Base-by-base conservation (phyloP, 2,797 vertebrate genomes). In the Alcedo atthis region DNA sequence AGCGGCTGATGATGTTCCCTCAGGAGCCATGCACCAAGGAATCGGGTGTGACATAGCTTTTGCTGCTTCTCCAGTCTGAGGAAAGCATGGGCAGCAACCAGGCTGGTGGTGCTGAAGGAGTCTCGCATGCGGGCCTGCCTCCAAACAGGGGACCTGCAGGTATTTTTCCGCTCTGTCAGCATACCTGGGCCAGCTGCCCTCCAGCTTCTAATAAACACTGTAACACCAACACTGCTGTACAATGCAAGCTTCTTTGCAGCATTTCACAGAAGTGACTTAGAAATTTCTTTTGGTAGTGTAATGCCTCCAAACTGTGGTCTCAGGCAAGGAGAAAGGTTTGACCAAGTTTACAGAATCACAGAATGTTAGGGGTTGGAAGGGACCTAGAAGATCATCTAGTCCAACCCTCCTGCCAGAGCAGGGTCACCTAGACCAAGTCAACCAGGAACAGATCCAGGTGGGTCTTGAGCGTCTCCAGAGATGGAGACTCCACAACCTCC, bases 121-220 rank as follows among this genome's bases (percentile, higher is more conserved):
- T 15, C 76, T 88, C 86, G 77, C 64, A 53, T 28, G 54, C 2
- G 0, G 95, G 95, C 77, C 51, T 8, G 35, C 6, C 81, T 82
- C 78, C 96, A 49, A 66, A 46, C 75, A 86, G 86, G 91, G 85
- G 83, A 93, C 83, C 94, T 82, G 71, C 83, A 96, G 87, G 83
- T 91, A 87, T 77, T 95, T 96, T 96, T 96, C 95, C 93, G 75
- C 90, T 90, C 79, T 55, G 86, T 93, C 93, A 94, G 93, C 91
- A 93, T 8, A 79, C 11, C 49, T 62, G 74, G 42, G 5, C 20
- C 66, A 55, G 40, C 1, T 62, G 82, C 69, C 82, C 91, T 95
- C 91, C 37, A 83, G 85, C 70, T 63, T 10, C 22, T 69, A 54
- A 86, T 8, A 77, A 93, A 84, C 75, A 80, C 49, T 0, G 0